A percentile compares a stretch with the other conserved stretches of the same genome.
Conservation (phyloP, 2,888 invertebrate species). For the Cistogaster globosa region DNA sequence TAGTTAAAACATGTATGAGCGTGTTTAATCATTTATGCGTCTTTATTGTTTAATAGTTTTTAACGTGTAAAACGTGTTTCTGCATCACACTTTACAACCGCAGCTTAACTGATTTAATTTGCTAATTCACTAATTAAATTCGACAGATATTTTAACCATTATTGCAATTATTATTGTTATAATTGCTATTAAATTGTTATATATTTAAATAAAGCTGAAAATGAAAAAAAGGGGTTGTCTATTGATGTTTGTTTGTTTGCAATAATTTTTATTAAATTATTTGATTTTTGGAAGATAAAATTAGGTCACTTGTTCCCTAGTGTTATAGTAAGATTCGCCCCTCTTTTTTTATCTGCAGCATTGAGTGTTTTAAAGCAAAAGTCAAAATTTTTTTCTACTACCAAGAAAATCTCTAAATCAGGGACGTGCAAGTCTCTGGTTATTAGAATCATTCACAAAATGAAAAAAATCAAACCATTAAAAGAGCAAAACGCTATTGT, state of each 20-base stretch:
- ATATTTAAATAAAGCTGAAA: slow-evolving; percentile 11
- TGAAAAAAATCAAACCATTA: too few species aligned
- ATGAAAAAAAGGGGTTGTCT: slow-evolving; percentile 24
- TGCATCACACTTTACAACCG: slow-evolving; percentile 48
- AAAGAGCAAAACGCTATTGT: too few species aligned
- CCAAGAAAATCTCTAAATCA: too few species aligned
- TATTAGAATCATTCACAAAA: too few species aligned
- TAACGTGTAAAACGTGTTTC: slow-evolving; percentile 42
- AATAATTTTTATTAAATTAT: background rate
- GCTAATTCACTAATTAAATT: slow-evolving; percentile 50
- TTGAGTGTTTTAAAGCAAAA: too few species aligned
- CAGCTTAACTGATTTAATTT: slow-evolving; percentile 49
- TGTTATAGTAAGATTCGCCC: too few species aligned
- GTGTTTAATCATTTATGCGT: background rate
- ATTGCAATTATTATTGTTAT: slow-evolving; percentile 8
- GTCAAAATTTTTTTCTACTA: too few species aligned
- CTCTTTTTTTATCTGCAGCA: too few species aligned
- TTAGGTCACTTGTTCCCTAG: too few species aligned
- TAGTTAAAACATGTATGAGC: background rate
- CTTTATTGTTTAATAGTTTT: slow-evolving; percentile 16
- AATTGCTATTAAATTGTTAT: slow-evolving; percentile 19
- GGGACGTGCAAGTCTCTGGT: too few species aligned
- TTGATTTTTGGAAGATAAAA: too few species aligned
- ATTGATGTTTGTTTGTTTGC: background rate
- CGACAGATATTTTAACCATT: slow-evolving; percentile 21